Base-by-base conservation (phyloP, 2,113 vertebrate species). In the Corvus moneduloides region DNA sequence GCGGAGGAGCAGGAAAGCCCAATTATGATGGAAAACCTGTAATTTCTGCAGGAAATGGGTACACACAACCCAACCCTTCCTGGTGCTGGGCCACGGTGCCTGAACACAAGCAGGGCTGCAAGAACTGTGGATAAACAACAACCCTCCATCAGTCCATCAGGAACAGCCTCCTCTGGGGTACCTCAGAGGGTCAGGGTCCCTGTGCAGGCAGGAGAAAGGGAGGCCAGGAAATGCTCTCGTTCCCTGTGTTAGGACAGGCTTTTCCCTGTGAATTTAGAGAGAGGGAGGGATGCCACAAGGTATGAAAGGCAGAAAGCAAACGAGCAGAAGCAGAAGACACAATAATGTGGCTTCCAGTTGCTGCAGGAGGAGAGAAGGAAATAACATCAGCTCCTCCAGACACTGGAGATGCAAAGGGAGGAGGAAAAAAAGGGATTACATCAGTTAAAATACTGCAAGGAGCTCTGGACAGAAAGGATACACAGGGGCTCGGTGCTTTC, bases 101-200 rank as follows among this genome's bases (percentile, higher is more conserved):
- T 4, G 7, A 46, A 26, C 33, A 33, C 27, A 22, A 9, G n/a
- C 48, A 44, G 52, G 63, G 80, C 67, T 79, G 66, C 21, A 44
- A 39, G 33, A 17, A 17, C 3, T 1, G 3, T 0, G 6, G 43
- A 23, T 26, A 74, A 87, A 49, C 11, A 8, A 9, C 0, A 2
- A 64, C 16, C 19, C 33, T 63, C 51, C 67, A 11, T 10, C 46
- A 28, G 43, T 52, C 56, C 32, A 26, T 10, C 52, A n/a, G 19
- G 28, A 83, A 39, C 28, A 44, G 52, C 75, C 24, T 74, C 33
- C 62, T 51, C 37, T 6, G 77, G 41, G 48, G 10, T 2, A 27
- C 13, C 43, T 54, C 64, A 13, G 63, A 59, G 66, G 35, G 72
- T 11, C 67, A 9, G 66, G 33, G 33, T 41, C 58, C 73, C 49